phyloP scores from a whole-genome alignment of 1,140 invertebrate genomes.

The Drosophila sp. region DNA sequence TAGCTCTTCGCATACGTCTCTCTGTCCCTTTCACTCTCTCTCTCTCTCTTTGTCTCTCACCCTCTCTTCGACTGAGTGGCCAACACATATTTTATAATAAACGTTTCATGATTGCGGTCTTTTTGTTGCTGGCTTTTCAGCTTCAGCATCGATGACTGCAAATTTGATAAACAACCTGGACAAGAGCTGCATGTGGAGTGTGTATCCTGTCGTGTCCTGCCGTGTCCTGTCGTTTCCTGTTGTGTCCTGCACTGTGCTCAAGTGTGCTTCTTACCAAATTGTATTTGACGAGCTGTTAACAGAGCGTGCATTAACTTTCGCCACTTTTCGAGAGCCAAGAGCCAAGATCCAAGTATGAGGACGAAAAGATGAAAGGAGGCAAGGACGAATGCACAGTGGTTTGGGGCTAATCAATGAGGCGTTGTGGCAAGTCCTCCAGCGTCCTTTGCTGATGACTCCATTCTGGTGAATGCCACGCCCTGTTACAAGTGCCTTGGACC shows the following conservation, averaged over 20 bases:
- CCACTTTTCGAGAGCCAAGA: slow-evolving; percentile 8
- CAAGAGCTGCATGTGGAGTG: slow-evolving; percentile 5
- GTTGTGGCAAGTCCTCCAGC: slow-evolving; percentile 35
- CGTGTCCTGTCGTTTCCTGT: slow-evolving; percentile 13
- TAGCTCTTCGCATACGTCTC: slow-evolving; percentile 5
- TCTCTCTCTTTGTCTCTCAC: no score
- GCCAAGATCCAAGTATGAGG: not conserved
- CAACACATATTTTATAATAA: slow-evolving; percentile 69
- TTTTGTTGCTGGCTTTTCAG: slow-evolving; percentile 41
- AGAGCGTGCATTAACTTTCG: slow-evolving; percentile 39
- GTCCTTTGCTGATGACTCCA: not conserved
- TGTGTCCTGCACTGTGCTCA: slow-evolving; percentile 10
- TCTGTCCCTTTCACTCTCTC: not conserved
- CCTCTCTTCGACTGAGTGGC: not conserved
- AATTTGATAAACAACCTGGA: slow-evolving; percentile 66
- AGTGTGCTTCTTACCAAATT: slow-evolving; percentile 50
- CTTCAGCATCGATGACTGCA: slow-evolving; percentile 49
- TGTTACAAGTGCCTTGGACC: not conserved
- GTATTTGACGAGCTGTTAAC: slow-evolving; percentile 70
- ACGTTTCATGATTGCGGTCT: slow-evolving; percentile 71
- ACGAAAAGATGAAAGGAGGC: not conserved
- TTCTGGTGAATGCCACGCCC: slow-evolving; percentile 15
- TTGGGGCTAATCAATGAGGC: slow-evolving; percentile 67
- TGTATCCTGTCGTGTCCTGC: not conserved
- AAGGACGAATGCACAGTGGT: not conserved